A percentile compares a stretch with the other conserved stretches of the same genome.
Evolutionary conservation across 2,113 vertebrate genomes (phyloP).

Genomic region (Podilymbus podiceps): DNA sequence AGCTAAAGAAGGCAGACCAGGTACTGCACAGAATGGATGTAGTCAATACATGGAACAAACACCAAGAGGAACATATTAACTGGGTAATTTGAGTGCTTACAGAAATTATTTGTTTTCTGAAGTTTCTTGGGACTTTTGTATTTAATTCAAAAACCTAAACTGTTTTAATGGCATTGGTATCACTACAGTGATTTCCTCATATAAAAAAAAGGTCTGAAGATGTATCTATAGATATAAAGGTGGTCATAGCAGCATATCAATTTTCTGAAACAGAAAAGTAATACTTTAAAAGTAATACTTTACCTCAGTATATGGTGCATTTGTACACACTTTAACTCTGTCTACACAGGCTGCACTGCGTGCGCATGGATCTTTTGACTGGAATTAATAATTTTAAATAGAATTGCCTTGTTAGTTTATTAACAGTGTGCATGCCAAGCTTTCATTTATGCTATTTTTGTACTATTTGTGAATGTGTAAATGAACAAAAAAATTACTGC

Average conservation of each 20-base stretch:
- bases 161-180: background rate
- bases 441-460: background rate
- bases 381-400: background rate
- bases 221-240: background rate
- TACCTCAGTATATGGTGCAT: background rate
- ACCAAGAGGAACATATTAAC: background rate
- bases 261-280: background rate
- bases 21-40: background rate
- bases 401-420: background rate
- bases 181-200: background rate
- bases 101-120: background rate
- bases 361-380: rapidly evolving
- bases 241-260: background rate
- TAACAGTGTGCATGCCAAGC: background rate
- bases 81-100: background rate
- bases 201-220: background rate
- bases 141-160: background rate
- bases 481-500: background rate
- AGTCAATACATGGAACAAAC: background rate
- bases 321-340: background rate
- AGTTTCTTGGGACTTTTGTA: background rate
- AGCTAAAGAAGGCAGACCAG: background rate
- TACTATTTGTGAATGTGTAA: background rate
- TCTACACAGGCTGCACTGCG: background rate
- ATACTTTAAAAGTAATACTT: background rate